These are phyloP conservation scores for Dryobota labecula DNA, from an alignment of 2,888 invertebrate species.

Conservation along the genomic window DNA sequence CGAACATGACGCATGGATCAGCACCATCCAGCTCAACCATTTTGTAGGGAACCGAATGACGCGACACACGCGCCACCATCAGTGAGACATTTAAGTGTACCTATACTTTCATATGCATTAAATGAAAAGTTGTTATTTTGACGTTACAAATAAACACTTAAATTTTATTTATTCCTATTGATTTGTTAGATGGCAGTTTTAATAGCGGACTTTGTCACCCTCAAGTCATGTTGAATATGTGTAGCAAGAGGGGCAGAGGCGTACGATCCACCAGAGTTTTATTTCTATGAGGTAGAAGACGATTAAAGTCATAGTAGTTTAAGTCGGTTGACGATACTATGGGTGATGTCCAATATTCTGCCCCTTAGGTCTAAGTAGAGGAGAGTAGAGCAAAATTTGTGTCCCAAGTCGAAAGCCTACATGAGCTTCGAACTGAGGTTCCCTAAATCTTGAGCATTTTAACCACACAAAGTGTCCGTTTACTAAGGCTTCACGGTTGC, in stretches of 20 bases:
- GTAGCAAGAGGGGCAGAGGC: background rate
- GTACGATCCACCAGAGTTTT: background rate
- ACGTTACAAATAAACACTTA: too few species aligned
- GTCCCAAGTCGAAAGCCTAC: background rate
- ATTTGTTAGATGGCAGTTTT: background rate
- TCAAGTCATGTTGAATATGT: background rate
- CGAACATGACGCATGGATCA: too few species aligned
- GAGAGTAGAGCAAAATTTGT: background rate
- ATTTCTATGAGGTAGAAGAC: background rate
- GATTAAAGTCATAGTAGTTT: background rate
- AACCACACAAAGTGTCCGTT: background rate
- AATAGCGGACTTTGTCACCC: too few species aligned
- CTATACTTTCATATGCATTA: too few species aligned
- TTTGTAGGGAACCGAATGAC: too few species aligned
- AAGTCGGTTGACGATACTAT: background rate
- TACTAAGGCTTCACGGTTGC: too few species aligned
- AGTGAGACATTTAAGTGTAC: too few species aligned
- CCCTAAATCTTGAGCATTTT: background rate
- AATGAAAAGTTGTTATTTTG: too few species aligned
- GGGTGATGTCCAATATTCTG: too few species aligned
- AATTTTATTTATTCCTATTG: too few species aligned
- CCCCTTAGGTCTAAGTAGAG: background rate
- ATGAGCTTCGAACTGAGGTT: background rate
- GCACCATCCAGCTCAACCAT: too few species aligned
- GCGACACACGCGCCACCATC: too few species aligned